Base-by-base conservation (phyloP, 1,140 invertebrate genomes). In the Drosophila setifemur region DNA sequence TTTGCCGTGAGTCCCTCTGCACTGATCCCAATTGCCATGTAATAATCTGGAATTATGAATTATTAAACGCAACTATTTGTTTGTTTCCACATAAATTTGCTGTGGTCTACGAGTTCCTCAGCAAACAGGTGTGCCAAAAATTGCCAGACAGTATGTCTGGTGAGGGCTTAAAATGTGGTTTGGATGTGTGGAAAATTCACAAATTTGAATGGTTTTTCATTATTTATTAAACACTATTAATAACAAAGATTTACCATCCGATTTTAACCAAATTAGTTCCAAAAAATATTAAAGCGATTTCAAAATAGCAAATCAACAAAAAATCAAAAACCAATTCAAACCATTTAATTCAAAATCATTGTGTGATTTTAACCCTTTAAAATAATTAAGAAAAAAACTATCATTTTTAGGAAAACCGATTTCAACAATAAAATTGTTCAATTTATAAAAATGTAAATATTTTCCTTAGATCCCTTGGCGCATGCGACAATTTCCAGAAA, bases 11-110 rank as follows among this genome's bases (percentile, higher is more conserved):
- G 31, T 64, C 6, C 12, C 28, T 8, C 16, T 54, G 47, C 14
- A 7, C 14, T 42, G 1, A 50, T 19, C 49, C 55, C 58, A 85
- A 85, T 86, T 68, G 71, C 74, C 81, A 85, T 85, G 79, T 85
- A 85, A 85, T 85, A 79, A 64, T 68, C 45, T 12, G 39, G 74
- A 33, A 75, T 85, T 85, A 85, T 73, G 58, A 35, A 33, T 44
- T 79, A 63, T 69, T 67, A 79, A 52, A 63, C 42, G 16, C 26
- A 21, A 50, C 25, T 31, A 67, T 54, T 60, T 58, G 31, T 72
- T 85, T 66, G 60, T 71, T 85, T 85, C 81, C 50, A 31, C 14
- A 37, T 53, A 83, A 86, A 60, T 71, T 68, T 23, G 55, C 25
- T 79, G 39, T 78, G 70, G 53, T 48, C 16, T 23, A 5, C 12